Percentiles rank a stretch among this genome's conserved stretches.
These are phyloP conservation scores for Lasioglossum leucozonium DNA, from an alignment of 2,888 invertebrate genomes.

Conservation along the genomic window DNA sequence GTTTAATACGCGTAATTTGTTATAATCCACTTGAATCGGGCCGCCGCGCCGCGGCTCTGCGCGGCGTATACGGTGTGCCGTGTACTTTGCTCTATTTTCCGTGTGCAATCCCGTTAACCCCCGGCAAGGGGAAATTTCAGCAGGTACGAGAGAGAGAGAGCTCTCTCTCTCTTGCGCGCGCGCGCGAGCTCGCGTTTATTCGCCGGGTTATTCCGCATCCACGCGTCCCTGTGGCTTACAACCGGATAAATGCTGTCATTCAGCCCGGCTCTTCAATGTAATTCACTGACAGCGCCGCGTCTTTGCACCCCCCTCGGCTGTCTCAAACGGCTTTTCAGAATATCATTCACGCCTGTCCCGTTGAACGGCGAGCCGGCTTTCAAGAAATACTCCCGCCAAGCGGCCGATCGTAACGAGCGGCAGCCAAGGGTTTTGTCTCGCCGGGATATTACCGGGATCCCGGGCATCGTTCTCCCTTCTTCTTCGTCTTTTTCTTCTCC, in stretches of 20 bases:
- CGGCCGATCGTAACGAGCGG: constrained; percentile 32
- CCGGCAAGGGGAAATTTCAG: constrained; percentile 34
- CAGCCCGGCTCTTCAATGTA: constrained; percentile 62
- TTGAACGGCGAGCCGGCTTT: constrained; percentile 14
- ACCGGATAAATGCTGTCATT: constrained; percentile 70
- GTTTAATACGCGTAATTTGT: constrained; percentile 53
- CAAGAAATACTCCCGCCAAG: constrained; percentile 18
- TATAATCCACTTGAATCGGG: constrained; percentile 50
- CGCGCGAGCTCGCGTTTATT: constrained; percentile 34
- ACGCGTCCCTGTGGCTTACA: constrained; percentile 60
- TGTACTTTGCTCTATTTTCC: constrained; percentile 49
- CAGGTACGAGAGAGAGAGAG: too few species aligned
- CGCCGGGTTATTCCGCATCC: constrained; percentile 61
- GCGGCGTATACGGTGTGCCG: not conserved
- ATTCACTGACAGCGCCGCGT: constrained; percentile 56
- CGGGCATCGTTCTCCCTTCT: not conserved
- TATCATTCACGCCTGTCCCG: constrained; percentile 52
- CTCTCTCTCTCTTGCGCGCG: not conserved
- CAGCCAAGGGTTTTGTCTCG: constrained; percentile 32
- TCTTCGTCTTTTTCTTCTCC: not conserved
- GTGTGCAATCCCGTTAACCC: constrained; percentile 43
- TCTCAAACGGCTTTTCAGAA: constrained; percentile 48
- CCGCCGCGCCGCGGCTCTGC: not conserved
- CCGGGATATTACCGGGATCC: constrained; percentile 4
- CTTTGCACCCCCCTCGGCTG: constrained; percentile 40